Conservation (phyloP, 1,140 invertebrate genomes). For the Paracyclopina nana region DNA sequence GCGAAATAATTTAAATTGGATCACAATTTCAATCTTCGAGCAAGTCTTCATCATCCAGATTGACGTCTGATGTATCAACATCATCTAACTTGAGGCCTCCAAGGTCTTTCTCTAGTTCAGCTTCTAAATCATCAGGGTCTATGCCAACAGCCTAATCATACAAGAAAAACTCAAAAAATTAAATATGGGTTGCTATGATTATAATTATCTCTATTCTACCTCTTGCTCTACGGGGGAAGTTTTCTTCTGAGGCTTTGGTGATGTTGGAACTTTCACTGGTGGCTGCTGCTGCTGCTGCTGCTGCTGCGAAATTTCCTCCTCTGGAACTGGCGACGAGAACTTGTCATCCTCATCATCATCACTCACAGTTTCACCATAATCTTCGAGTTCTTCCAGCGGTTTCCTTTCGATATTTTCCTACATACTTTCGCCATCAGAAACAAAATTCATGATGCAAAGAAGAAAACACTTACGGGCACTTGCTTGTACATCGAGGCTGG, state of each 20-base stretch:
- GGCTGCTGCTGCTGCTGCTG: background rate
- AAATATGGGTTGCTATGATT: background rate
- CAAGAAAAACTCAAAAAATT: background rate
- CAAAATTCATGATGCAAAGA: too few species aligned
- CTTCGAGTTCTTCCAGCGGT: background rate
- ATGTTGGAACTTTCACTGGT: background rate
- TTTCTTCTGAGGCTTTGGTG: too few species aligned
- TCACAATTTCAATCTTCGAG: too few species aligned
- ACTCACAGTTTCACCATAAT: background rate
- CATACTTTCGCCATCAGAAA: too few species aligned
- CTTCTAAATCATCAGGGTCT: background rate
- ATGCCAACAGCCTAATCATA: background rate
- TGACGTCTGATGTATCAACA: background rate
- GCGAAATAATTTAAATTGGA: background rate
- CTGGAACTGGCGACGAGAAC: too few species aligned
- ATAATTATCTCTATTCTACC: background rate
- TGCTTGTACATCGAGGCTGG: background rate
- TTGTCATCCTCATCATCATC: too few species aligned
- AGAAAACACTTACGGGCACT: too few species aligned
- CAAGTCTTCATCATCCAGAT: background rate
- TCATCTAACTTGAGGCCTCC: background rate
- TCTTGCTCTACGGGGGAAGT: too few species aligned
- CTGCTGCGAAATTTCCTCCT: background rate
- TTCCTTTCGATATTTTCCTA: background rate
- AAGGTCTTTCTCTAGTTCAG: background rate